These are phyloP conservation scores for Odontomyia ornata DNA, from an alignment of 2,888 invertebrate species.

Conservation along the genomic window DNA sequence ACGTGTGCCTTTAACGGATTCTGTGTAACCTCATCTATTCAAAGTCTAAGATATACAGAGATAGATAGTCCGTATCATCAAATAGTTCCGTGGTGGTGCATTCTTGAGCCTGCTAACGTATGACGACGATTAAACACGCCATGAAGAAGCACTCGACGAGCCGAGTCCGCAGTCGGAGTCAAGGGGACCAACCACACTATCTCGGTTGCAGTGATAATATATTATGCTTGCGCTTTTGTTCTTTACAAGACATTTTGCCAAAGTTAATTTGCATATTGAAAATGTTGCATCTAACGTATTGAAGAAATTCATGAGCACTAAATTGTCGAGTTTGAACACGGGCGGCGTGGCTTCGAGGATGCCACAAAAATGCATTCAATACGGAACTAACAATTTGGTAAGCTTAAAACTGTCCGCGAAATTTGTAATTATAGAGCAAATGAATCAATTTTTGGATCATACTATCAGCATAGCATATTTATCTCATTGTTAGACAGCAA, in stretches of 20 bases:
- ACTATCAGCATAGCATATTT: no score
- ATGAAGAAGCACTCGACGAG: conserved; percentile 20
- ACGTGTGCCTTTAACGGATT: conserved; percentile 50
- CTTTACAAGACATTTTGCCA: conserved; percentile 43
- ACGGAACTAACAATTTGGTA: no score
- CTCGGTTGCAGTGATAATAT: conserved; percentile 34
- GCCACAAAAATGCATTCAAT: no score
- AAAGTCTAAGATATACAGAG: conserved; percentile 28
- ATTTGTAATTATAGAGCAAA: no score
- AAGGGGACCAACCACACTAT: conserved; percentile 9
- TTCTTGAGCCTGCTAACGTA: conserved; percentile 29
- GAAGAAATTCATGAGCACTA: conserved; percentile 19
- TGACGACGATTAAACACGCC: conserved; percentile 41
- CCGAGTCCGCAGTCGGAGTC: not conserved
- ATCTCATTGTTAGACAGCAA: no score
- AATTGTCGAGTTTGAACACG: conserved; percentile 9
- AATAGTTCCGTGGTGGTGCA: conserved; percentile 41
- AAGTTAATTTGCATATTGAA: conserved; percentile 44
- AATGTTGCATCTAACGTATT: conserved; percentile 20
- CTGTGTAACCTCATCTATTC: conserved; percentile 39
- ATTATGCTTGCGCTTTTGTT: conserved; percentile 42
- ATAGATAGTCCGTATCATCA: conserved; percentile 34
- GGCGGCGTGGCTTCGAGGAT: conserved; percentile 7
- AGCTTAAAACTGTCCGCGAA: no score
- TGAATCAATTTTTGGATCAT: no score